Evolutionary conservation across 2,113 vertebrate genomes (phyloP).

Genomic region (Zapornia atra): DNA sequence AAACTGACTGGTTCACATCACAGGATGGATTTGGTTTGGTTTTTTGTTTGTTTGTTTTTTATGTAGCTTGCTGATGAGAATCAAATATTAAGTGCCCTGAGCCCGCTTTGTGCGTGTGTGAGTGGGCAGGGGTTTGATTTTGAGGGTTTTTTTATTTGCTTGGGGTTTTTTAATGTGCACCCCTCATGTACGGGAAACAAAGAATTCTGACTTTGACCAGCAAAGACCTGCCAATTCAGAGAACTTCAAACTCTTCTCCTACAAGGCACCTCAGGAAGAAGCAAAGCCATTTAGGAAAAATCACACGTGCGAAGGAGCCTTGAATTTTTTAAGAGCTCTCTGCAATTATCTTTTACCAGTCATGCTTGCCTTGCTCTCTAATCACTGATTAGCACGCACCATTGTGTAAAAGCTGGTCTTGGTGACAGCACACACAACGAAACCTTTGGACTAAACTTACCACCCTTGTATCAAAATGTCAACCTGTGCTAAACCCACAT

Average conservation of each 20-base stretch:
- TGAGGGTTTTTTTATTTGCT: not conserved
- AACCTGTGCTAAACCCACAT: not conserved
- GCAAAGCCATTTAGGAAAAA: constrained; percentile 62
- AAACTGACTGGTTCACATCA: constrained; percentile 60
- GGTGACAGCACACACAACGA: not conserved
- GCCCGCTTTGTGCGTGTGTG: constrained; percentile 2
- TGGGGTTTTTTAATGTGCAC: not conserved
- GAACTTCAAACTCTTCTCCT: constrained; percentile 51
- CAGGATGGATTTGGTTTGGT: not conserved
- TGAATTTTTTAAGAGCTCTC: constrained; percentile 42
- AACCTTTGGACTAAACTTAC: not conserved
- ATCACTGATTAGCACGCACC: not conserved
- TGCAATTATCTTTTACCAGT: not conserved
- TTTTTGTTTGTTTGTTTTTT: not conserved
- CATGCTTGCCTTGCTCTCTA: not conserved
- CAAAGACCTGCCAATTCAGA: constrained; percentile 55
- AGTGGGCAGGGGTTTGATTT: not conserved
- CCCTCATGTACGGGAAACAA: constrained; percentile 43
- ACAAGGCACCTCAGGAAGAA: constrained; percentile 28
- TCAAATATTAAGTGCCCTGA: constrained; percentile 55
- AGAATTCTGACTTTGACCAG: constrained; percentile 55
- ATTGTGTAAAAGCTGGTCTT: not conserved
- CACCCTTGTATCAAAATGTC: not conserved
- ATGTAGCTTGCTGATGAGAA: constrained; percentile 28
- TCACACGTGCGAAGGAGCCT: constrained; percentile 14